Conservation (phyloP, 2,888 invertebrate species). For the Melanotus villosus region DNA sequence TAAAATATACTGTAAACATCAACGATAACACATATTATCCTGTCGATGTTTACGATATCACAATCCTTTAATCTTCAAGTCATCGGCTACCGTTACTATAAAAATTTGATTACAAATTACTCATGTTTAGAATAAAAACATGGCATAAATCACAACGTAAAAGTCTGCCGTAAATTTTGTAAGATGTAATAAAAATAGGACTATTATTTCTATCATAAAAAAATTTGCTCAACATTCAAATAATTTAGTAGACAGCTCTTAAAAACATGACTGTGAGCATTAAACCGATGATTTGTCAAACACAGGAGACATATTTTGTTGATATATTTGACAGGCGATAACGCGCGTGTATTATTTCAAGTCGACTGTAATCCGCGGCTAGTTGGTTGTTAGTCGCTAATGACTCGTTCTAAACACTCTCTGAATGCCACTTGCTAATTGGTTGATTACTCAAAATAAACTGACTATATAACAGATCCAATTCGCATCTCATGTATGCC, state of each 20-base stretch:
- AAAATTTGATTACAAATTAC: conserved; percentile 16
- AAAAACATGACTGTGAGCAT: conserved; percentile 28
- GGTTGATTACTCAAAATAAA: conserved; percentile 58
- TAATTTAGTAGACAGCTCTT: conserved; percentile 24
- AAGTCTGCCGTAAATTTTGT: neutral
- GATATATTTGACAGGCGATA: conserved; percentile 63
- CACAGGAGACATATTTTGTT: conserved; percentile 57
- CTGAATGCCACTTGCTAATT: conserved; percentile 60
- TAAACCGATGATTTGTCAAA: conserved; percentile 58
- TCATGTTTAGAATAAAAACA: conserved; percentile 14
- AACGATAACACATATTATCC: too few species aligned
- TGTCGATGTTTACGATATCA: too few species aligned
- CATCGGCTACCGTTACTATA: neutral
- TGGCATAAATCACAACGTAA: conserved; percentile 14
- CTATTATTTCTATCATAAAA: conserved; percentile 13
- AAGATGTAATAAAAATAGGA: conserved; percentile 12
- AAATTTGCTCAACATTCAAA: conserved; percentile 14
- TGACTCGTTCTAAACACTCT: conserved; percentile 58
- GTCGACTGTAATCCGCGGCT: conserved; percentile 54
- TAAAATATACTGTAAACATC: too few species aligned
- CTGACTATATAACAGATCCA: conserved; percentile 33
- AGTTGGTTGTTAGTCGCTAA: conserved; percentile 60
- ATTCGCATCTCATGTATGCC: conserved; percentile 31
- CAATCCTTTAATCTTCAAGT: too few species aligned
- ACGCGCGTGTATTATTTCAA: conserved; percentile 60